Evolutionary conservation across 2,888 invertebrate genomes (phyloP).

Genomic region (Drepanosiphum platanoidis): DNA sequence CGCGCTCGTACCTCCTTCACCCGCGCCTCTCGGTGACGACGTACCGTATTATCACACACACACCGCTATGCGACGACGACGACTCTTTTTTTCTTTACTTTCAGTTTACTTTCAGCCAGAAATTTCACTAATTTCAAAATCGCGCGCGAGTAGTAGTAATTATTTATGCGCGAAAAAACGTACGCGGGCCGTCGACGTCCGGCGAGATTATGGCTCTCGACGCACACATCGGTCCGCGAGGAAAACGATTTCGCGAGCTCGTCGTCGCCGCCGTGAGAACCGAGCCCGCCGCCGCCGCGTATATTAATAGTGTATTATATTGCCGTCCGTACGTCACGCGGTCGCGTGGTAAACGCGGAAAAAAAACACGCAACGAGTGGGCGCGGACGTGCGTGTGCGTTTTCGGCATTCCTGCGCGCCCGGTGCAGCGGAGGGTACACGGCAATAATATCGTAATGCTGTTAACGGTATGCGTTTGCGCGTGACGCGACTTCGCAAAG

Average conservation of each 20-base stretch:
- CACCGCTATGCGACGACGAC: too few species aligned
- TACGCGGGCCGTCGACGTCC: not conserved
- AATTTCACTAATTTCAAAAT: too few species aligned
- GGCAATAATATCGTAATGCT: conserved; percentile 33
- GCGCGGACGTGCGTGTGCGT: not conserved
- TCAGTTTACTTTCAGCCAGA: too few species aligned
- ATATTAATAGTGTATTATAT: too few species aligned
- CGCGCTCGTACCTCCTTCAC: not conserved
- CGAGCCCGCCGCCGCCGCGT: too few species aligned
- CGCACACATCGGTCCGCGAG: too few species aligned
- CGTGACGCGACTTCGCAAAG: conserved; percentile 44
- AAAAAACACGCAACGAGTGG: not conserved
- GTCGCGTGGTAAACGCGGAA: too few species aligned
- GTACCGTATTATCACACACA: too few species aligned
- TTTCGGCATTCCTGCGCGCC: conserved; percentile 13
- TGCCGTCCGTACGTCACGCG: too few species aligned
- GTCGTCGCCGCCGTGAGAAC: not conserved
- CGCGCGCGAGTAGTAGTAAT: not conserved
- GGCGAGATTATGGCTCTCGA: too few species aligned
- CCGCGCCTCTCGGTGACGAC: too few species aligned
- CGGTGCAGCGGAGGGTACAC: not conserved
- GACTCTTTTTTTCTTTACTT: too few species aligned
- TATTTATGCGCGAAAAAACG: not conserved
- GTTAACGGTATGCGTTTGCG: conserved; percentile 30
- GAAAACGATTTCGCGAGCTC: not conserved